Conservation (phyloP, 1,140 invertebrate genomes). For the Zeugodacus cucurbitae region DNA sequence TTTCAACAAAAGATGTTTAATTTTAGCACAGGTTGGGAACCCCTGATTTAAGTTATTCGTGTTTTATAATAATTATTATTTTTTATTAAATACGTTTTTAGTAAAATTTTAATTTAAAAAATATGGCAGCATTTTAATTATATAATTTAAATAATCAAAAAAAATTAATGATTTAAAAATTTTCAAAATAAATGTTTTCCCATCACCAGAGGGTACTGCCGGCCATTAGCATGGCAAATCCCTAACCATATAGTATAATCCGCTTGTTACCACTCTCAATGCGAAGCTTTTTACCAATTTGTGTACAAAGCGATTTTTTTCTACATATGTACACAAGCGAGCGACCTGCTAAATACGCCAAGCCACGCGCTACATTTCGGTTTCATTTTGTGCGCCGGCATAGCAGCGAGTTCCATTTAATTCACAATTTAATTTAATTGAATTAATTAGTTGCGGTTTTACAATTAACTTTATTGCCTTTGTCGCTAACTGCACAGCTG, state of each 20-base stretch:
- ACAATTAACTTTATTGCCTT: constrained; percentile 66
- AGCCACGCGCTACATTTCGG: not conserved
- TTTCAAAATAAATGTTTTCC: too few species aligned
- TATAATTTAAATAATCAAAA: too few species aligned
- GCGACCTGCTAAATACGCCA: not conserved
- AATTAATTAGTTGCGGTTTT: constrained; percentile 67
- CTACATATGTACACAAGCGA: not conserved
- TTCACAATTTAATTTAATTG: constrained; percentile 57
- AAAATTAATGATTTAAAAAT: too few species aligned
- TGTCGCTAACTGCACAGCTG: constrained; percentile 51
- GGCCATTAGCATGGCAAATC: not conserved
- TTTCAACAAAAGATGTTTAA: too few species aligned
- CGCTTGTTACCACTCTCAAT: constrained; percentile 31
- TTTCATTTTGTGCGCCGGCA: not conserved
- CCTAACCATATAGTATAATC: not conserved
- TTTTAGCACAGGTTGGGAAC: too few species aligned
- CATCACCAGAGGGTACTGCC: not conserved
- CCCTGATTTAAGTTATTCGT: too few species aligned
- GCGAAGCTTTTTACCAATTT: not conserved
- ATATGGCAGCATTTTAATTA: too few species aligned
- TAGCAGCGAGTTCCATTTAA: constrained; percentile 7
- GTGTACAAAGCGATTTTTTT: not conserved
- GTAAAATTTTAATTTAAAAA: too few species aligned
- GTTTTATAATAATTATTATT: too few species aligned
- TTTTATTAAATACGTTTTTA: too few species aligned